Percentiles rank a stretch among this genome's conserved stretches.
Conservation (phyloP, 2,797 vertebrate genomes). For the Hemibagrus guttatus region DNA sequence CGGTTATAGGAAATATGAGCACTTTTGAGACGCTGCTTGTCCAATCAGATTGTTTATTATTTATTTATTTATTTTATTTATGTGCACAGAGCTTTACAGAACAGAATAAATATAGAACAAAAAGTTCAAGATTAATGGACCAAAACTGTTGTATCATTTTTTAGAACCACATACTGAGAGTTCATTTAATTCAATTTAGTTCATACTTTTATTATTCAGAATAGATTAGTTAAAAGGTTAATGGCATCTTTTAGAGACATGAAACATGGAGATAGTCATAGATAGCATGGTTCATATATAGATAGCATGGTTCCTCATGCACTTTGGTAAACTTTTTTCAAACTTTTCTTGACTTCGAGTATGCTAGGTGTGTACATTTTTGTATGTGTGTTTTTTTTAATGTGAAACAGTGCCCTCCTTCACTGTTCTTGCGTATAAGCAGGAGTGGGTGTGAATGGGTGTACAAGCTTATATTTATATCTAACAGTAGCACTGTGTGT, state of each 20-base stretch:
- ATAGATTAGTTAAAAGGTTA: not conserved
- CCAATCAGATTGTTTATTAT: too few relatives aligned
- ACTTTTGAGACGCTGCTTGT: too few relatives aligned
- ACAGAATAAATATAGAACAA: too few relatives aligned
- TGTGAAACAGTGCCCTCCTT: conserved; percentile 40
- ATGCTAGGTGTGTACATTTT: not conserved
- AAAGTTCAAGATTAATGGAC: not conserved
- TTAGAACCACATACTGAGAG: not conserved
- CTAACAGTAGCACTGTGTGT: conserved; percentile 14
- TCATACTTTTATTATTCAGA: not conserved
- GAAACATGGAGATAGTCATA: not conserved
- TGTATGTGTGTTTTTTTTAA: conserved; percentile 8
- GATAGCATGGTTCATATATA: too few relatives aligned
- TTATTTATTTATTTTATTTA: too few relatives aligned
- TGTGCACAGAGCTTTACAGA: too few relatives aligned
- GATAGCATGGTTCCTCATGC: not conserved
- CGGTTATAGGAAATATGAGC: too few relatives aligned
- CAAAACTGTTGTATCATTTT: not conserved
- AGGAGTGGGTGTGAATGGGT: conserved; percentile 38
- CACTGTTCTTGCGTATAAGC: conserved; percentile 21
- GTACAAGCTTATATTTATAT: conserved; percentile 23
- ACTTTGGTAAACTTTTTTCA: not conserved
- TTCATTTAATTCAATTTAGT: not conserved
- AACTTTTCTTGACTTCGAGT: not conserved
- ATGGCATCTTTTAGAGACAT: not conserved